Percentiles rank a stretch among this genome's conserved stretches.
Conservation (phyloP, 2,888 invertebrate genomes). For the Neoitamus cyanurus region DNA sequence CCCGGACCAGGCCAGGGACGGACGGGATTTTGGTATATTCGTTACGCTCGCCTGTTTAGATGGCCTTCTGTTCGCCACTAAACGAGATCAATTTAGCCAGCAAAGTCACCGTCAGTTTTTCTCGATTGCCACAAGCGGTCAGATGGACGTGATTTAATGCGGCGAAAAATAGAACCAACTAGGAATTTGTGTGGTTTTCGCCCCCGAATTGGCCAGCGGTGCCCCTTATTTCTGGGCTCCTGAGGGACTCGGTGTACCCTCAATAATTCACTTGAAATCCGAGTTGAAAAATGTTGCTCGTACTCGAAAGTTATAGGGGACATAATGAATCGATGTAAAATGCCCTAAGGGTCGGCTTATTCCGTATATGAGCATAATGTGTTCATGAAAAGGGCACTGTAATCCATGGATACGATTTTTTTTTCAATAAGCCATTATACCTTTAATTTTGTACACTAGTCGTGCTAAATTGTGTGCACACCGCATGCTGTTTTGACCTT, state of each 20-base stretch:
- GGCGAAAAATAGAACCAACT: not conserved
- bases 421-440: too few relatives aligned
- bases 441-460: too few relatives aligned
- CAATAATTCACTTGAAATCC: not conserved
- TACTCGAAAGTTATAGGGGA: not conserved
- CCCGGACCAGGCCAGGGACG: not conserved
- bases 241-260: not conserved
- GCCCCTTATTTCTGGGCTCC: too few relatives aligned
- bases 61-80: not conserved
- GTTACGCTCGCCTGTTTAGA: not conserved
- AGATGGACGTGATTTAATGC: not conserved
- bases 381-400: not conserved
- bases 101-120: not conserved
- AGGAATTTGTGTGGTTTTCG: not conserved
- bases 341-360: not conserved
- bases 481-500: too few relatives aligned
- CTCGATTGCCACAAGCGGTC: not conserved
- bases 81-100: slow-evolving; percentile 36
- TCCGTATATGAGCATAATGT: not conserved
- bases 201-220: not conserved
- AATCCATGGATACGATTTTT: too few relatives aligned
- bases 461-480: too few relatives aligned
- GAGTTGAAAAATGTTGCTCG: not conserved
- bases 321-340: not conserved
- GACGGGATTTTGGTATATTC: slow-evolving; percentile 24